Base-by-base conservation (phyloP, 2,113 vertebrate species). In the Varanus salvator region DNA sequence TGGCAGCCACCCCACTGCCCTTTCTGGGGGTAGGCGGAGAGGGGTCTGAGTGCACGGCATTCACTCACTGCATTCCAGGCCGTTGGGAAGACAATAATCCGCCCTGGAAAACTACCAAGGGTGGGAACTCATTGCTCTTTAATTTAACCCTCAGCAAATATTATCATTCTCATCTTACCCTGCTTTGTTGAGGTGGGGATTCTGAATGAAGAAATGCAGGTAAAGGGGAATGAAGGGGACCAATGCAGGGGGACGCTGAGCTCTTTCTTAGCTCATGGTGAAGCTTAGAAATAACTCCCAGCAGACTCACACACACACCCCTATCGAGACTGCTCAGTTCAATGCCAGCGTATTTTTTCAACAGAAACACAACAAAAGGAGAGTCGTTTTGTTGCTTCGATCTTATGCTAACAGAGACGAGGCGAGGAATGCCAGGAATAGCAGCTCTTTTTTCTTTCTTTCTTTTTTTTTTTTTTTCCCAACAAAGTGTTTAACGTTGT, bases 401-500 rank as follows among this genome's bases (percentile, higher is more conserved):
- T 82, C 72, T 83, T 76, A 84, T 31, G 85, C 84, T 31, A 50
- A 78, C 85, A 48, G 75, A 81, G 85, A 50, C 11, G 74, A 57
- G 80, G 29, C 17, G 8, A 34, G 50, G 76, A 92, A 87, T 89
- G 87, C 72, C 54, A 68, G 74, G 17, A 84, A 81, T 82, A 80
- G 34, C 44, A n/a, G 60, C 72, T 86, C 69, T 68, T 50, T 80
- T 15, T 6, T 4, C 31, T 23, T 34, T 7, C 44, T 15, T 64
- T 80, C 72, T 29, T 60, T 54, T 52, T 9, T 19, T 50, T 2
- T 17, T 27, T 50, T 25, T 38, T 54, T 50, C 8, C 8, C 15
- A 38, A 76, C n/a, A 81, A 72, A 90, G 80, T 94, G 86, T 82
- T 89, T 90, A 91, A 91, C 90, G 90, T 91, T 90, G 84, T 89